phyloP scores from a whole-genome alignment of 2,888 invertebrate species.

The Acleris emargana region DNA sequence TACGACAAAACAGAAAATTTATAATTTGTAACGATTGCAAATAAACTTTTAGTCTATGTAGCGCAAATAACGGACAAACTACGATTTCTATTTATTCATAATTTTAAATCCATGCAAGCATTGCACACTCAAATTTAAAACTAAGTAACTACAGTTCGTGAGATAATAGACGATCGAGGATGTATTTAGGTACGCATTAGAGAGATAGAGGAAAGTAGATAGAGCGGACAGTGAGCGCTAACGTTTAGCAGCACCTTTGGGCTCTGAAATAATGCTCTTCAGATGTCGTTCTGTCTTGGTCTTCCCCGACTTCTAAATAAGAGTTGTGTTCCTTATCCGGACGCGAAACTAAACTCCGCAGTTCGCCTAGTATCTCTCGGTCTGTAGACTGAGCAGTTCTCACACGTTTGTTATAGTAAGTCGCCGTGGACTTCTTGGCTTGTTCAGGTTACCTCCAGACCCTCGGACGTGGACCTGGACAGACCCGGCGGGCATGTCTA shows the following conservation, averaged over 20 bases:
- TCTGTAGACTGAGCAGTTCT: slow-evolving; percentile 25
- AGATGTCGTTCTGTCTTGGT: too few relatives aligned
- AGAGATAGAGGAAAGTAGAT: too few relatives aligned
- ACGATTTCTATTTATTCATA: not conserved
- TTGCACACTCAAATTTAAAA: not conserved
- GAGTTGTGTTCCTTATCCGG: too few relatives aligned
- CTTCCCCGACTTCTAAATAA: too few relatives aligned
- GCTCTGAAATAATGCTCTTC: too few relatives aligned
- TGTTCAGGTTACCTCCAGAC: slow-evolving; percentile 64
- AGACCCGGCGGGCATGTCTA: slow-evolving; percentile 67
- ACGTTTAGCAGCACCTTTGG: too few relatives aligned
- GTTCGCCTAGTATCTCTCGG: slow-evolving; percentile 16
- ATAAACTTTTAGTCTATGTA: too few relatives aligned
- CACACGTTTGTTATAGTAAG: slow-evolving; percentile 55
- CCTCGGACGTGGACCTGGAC: slow-evolving; percentile 75
- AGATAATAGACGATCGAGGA: not conserved
- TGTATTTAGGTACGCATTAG: too few relatives aligned
- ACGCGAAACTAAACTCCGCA: too few relatives aligned
- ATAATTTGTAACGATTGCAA: too few relatives aligned
- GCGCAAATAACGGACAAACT: not conserved
- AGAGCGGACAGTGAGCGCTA: too few relatives aligned
- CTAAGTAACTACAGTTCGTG: not conserved
- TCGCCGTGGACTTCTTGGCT: slow-evolving; percentile 71
- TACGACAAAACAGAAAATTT: too few relatives aligned
- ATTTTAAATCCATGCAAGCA: not conserved